Evolutionary conservation across 2,113 vertebrate species (phyloP), one percentile per base, ranked within the genome.

Genomic region (Onychostoma macrolepis): DNA sequence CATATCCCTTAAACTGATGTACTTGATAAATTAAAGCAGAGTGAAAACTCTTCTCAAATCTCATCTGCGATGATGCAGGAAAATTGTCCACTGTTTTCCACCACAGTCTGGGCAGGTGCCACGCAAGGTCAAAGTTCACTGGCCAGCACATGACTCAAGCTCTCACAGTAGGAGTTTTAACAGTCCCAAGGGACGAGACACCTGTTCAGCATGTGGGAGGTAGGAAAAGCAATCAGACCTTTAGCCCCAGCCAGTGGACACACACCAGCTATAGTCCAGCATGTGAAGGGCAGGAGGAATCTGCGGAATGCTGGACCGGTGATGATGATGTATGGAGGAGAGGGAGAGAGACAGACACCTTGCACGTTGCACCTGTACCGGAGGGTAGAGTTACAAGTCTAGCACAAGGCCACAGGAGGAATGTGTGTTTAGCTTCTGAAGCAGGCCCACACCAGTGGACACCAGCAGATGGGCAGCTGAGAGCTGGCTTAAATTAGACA

Each of bases 171-270:
- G 84, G 94, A 91, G 91, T 91, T 94, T 93, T 92, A 91, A 28
- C 26, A 58, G 81, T 88, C 86, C 80, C 75, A 50, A 7, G 89
- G 80, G 89, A 90, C 89, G 72, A 83, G 92, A 92, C 95, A 96
- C 95, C 95, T 96, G 94, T 96, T 92, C 90, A 83, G 91, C 92
- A 94, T 93, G 94, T 95, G 94, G 95, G 94, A 95, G 94, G 95
- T 94, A 91, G 93, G 92, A 91, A 92, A 93, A 93, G 48, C 85
- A 88, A 90, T 87, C 83, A 88, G 87, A 67, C 30, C 84, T 56
- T 28, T 76, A 10, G 36, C 75, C 50, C 6, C 38, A 50, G 80
- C 38, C 80, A 26, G 19, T 63, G 79, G 75, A 84, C 79, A 89
- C 90, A 93, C 89, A 90, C 80, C 84, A 85, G 75, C 89, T 90